Base-by-base conservation (phyloP, 2,113 vertebrate species). In the Alligator mississippiensis region DNA sequence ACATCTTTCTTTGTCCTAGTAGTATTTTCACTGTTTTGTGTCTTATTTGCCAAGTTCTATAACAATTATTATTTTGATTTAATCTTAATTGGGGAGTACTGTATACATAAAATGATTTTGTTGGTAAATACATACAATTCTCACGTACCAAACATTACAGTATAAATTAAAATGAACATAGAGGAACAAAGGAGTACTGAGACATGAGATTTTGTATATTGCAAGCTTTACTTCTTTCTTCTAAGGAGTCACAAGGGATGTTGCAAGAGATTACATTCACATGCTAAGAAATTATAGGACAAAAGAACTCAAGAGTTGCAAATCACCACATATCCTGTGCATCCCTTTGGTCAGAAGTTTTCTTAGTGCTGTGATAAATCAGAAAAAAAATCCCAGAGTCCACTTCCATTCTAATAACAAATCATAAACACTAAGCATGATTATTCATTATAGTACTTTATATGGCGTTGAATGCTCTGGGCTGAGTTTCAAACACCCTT, bases 121-220 rank as follows among this genome's bases (percentile, higher is more conserved):
- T 62, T 68, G 74, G 18, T 15, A 74, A 88, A 54, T 30, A 27
- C 47, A 66, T 34, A 11, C 7, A 2, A 8, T 28, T 13, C 21
- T 78, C 14, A 24, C 55, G 16, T 2, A 16, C 24, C 25, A 13
- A 11, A 18, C 8, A 59, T 30, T 11, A 76, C 28, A 4, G 2
- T 1, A 0, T 1, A 25, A 47, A 14, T 8, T n/a, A 30, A n/a
- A n/a, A 28, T 5, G 1, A 74, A 25, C 9, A 3, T 7, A 0
- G 30, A 28, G 47, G 47, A 79, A 78, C 24, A 30, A 63, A 21
- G 15, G 27, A 60, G 11, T 18, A 76, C 82, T 83, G 86, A 59
- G 34, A 58, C 62, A 4, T 5, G 3, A 0, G 55, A 64, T 0
- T 10, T 75, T 28, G 22, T 54, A 34, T 24, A 59, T 22, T 1